Percentiles rank a stretch among this genome's conserved stretches.
Conservation (phyloP, 2,797 vertebrate species). For the Glyptemys insculpta region DNA sequence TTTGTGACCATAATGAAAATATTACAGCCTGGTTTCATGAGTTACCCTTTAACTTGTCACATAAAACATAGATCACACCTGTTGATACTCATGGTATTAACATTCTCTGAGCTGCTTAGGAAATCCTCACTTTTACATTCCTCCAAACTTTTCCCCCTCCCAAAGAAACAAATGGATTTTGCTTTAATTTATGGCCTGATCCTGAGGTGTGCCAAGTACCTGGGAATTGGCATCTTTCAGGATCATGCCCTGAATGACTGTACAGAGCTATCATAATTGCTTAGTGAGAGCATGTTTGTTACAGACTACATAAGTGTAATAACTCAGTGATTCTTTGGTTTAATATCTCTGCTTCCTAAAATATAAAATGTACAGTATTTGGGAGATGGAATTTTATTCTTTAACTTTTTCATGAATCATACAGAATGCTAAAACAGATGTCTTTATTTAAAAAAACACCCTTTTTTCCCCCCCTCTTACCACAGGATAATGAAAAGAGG, state of each 20-base stretch:
- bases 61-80: not conserved
- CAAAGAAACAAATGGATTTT: not conserved
- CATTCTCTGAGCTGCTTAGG: not conserved
- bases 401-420: conserved; percentile 66
- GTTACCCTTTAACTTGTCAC: not conserved
- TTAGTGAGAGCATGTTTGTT: conserved; percentile 11
- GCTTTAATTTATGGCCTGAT: not conserved
- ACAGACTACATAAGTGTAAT: conserved; percentile 9
- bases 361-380: conserved; percentile 51
- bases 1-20: not conserved
- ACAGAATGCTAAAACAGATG: conserved; percentile 50
- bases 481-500: conserved; percentile 97
- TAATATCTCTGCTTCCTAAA: conserved; percentile 16
- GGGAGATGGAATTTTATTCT: conserved; percentile 39
- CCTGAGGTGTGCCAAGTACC: not conserved
- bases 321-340: not conserved
- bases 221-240: not conserved
- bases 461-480: conserved; percentile 67
- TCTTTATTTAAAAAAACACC: conserved; percentile 69
- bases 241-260: not conserved
- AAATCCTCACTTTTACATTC: not conserved
- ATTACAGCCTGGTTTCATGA: not conserved
- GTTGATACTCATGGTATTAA: not conserved
- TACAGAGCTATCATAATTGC: not conserved
- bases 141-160: not conserved